Base-by-base conservation (phyloP, 2,888 invertebrate species). In the Athalia cordata region DNA sequence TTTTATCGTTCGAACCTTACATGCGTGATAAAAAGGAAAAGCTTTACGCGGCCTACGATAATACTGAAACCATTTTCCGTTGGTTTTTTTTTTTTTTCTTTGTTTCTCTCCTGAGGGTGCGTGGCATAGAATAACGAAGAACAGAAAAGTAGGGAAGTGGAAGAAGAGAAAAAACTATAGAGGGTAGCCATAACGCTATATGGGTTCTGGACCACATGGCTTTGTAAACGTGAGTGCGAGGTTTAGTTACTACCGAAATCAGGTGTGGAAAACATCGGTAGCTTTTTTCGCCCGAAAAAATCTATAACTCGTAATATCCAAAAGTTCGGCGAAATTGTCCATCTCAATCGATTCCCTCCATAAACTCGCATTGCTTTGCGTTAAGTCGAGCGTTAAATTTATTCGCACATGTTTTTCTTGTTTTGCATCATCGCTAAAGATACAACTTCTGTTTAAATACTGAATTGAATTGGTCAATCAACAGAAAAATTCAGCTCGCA, bases 61-160 rank as follows among this genome's bases (percentile, higher is more conserved):
- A 75, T 75, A 49, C 75, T 45, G 75, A 75, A 75, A 75, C 75
- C 75, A 49, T 75, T 75, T 75, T 75, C 50, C 75, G 29, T 29
- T 29, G 2, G 0, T 29, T 2, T 29, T 29, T 29, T 29, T 29
- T 55, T 6, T 43, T 15, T 29, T 75, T 3, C 64, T 50, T 64
- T 75, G 61, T 75, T 61, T 49, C 62, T 75, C 50, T 29, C 29
- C 45, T 29, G 7, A 61, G 62, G 62, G 50, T 64, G 62, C 75
- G 75, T 64, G 43, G 64, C n/a, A 29, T n/a, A 29, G 75, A 75
- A 75, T 75, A 75, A 75, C 62, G 75, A 75, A 61, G 75, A 75
- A 61, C 50, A 45, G 45, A 57, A 57, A 11, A 11, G 8, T 15
- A 70, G 55, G n/a, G 55, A n/a, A 15, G 29, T 29, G 2, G 29